phyloP scores from a whole-genome alignment of 2,113 vertebrate genomes.

The Ahaetulla prasina region DNA sequence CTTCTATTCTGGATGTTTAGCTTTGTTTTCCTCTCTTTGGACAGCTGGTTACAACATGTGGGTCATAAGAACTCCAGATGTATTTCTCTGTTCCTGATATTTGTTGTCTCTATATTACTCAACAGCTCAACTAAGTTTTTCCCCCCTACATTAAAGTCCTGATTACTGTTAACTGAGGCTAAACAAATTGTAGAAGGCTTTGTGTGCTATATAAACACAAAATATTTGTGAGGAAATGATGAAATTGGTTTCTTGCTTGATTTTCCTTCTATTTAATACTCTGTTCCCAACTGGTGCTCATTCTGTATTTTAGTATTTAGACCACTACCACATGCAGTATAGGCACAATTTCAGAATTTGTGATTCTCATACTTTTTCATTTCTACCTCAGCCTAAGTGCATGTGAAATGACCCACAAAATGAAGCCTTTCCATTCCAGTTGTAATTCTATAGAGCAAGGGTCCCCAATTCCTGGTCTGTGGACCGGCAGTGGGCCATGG shows the following conservation, averaged over 20 bases:
- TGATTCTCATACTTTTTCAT: not conserved
- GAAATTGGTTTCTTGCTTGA: constrained; percentile 9
- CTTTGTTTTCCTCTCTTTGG: constrained; percentile 69
- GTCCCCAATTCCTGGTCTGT: too few relatives aligned
- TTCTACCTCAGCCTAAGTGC: not conserved
- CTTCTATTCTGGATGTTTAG: constrained; percentile 61
- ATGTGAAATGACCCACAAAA: not conserved
- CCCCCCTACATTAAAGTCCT: constrained; percentile 6
- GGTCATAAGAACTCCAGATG: constrained; percentile 53
- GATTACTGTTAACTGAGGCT: constrained; percentile 46
- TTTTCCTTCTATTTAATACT: not conserved
- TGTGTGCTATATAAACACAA: constrained; percentile 32
- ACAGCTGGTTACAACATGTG: constrained; percentile 78
- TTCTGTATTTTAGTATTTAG: not conserved
- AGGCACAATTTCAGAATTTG: not conserved
- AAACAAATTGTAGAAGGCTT: constrained; percentile 35
- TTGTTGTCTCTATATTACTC: constrained; percentile 72
- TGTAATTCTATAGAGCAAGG: not conserved
- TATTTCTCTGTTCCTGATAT: constrained; percentile 58
- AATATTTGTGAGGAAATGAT: constrained; percentile 33
- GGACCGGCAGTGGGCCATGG: too few relatives aligned
- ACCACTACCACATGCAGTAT: not conserved
- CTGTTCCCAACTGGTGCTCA: not conserved
- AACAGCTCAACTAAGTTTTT: constrained; percentile 19
- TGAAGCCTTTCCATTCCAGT: not conserved